These are phyloP conservation scores for Drosophila percnosoma DNA, from an alignment of 2,888 invertebrate genomes.

Conservation along the genomic window DNA sequence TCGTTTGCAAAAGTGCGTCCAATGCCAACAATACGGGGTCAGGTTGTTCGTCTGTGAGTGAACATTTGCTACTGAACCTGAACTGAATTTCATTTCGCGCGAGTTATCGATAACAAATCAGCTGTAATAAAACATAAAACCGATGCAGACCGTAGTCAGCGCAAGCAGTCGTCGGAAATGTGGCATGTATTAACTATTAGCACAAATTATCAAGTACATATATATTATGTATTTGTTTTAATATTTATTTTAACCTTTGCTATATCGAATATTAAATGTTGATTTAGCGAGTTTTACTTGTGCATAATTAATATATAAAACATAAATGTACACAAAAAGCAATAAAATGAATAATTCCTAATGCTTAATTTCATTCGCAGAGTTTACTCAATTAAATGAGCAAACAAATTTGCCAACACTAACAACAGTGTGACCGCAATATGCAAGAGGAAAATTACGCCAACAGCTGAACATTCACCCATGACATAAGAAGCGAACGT, in stretches of 20 bases:
- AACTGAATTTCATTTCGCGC: conserved; percentile 4
- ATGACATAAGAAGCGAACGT: conserved; percentile 67
- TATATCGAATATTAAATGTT: not conserved
- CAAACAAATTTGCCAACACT: conserved; percentile 30
- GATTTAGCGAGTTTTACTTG: not conserved
- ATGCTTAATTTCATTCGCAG: conserved; percentile 1
- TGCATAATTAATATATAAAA: not conserved
- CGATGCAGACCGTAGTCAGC: not conserved
- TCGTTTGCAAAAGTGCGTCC: conserved; percentile 10
- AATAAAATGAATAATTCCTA: not conserved
- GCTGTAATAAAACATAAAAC: not conserved
- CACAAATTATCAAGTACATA: not conserved
- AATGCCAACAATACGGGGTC: not conserved
- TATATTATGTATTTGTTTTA: not conserved
- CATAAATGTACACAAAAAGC: too few relatives aligned
- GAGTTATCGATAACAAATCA: conserved; percentile 29
- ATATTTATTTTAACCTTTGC: not conserved
- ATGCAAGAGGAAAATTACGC: conserved; percentile 26
- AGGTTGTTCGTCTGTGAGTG: conserved; percentile 22
- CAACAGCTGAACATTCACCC: conserved; percentile 41
- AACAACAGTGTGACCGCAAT: conserved; percentile 47
- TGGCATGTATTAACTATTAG: not conserved
- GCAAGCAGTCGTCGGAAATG: not conserved
- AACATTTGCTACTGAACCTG: conserved; percentile 30
- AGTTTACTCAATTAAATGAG: not conserved